Conservation (phyloP, 2,888 invertebrate species). For the Cephonodes hylas region DNA sequence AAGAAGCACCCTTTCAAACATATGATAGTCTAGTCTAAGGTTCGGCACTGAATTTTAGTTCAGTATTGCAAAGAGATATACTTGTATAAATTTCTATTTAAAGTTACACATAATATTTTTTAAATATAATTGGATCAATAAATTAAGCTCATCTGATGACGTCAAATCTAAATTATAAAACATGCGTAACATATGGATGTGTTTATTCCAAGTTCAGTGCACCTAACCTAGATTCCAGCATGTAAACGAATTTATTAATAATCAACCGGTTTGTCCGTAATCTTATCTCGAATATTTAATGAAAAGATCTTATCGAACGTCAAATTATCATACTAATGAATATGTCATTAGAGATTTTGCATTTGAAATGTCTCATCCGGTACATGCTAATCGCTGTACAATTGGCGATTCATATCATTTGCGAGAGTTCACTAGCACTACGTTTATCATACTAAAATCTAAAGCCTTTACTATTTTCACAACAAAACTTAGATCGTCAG, state of each 20-base stretch:
- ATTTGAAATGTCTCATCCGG: background rate
- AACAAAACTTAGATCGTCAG: too few species aligned
- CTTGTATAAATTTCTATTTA: too few species aligned
- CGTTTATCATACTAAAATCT: too few species aligned
- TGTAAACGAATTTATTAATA: background rate
- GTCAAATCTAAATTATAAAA: background rate
- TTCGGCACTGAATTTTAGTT: too few species aligned
- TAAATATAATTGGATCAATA: background rate
- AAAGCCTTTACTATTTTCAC: too few species aligned
- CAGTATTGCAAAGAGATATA: too few species aligned
- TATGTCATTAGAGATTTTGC: background rate
- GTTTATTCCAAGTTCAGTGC: conserved; percentile 1
- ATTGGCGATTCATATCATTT: background rate
- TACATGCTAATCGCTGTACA: background rate
- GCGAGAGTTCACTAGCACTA: too few species aligned
- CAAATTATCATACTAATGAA: background rate
- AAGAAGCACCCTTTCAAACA: too few species aligned
- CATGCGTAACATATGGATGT: background rate
- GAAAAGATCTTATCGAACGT: background rate
- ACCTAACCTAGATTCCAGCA: conserved; percentile 1
- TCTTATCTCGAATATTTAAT: background rate
- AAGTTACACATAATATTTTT: too few species aligned
- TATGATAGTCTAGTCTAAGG: too few species aligned
- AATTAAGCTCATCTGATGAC: background rate
- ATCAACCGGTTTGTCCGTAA: background rate